phyloP scores from a whole-genome alignment of 2,797 vertebrate species.

The Otus scops region DNA sequence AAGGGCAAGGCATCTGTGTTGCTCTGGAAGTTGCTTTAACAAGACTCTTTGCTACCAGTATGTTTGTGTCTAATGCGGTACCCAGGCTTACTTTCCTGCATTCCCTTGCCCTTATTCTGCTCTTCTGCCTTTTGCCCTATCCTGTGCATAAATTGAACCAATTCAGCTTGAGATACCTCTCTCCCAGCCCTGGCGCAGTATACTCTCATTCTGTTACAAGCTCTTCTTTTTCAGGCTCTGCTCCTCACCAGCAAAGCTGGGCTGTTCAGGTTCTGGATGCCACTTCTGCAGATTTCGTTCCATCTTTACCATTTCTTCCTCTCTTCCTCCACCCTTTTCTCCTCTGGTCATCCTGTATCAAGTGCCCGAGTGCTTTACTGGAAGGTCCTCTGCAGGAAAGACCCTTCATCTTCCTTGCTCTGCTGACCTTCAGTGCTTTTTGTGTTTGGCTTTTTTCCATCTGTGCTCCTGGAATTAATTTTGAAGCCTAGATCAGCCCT shows the following conservation, averaged over 20 bases:
- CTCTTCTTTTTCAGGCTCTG: neutral
- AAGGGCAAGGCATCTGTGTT: neutral
- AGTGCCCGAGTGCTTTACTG: neutral
- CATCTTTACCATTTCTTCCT: neutral
- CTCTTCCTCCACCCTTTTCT: neutral
- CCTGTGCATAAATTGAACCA: rapidly evolving
- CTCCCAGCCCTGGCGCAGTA: neutral
- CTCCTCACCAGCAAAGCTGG: neutral
- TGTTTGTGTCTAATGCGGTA: neutral
- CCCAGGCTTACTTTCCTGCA: neutral
- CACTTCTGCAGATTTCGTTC: neutral
- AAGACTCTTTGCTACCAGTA: neutral
- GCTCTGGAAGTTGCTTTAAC: neutral
- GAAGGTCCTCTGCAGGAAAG: neutral
- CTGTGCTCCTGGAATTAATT: neutral
- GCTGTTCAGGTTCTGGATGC: neutral
- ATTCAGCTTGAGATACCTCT: neutral
- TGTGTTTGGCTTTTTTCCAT: neutral
- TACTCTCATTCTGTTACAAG: neutral
- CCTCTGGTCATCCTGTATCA: neutral
- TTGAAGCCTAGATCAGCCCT: neutral
- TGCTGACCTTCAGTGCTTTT: neutral
- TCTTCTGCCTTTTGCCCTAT: neutral
- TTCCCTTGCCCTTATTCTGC: neutral
- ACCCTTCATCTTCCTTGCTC: neutral